A percentile compares a stretch with the other conserved stretches of the same genome.
phyloP scores from a whole-genome alignment of 1,140 invertebrate species.

The Adoxophyes honmai region DNA sequence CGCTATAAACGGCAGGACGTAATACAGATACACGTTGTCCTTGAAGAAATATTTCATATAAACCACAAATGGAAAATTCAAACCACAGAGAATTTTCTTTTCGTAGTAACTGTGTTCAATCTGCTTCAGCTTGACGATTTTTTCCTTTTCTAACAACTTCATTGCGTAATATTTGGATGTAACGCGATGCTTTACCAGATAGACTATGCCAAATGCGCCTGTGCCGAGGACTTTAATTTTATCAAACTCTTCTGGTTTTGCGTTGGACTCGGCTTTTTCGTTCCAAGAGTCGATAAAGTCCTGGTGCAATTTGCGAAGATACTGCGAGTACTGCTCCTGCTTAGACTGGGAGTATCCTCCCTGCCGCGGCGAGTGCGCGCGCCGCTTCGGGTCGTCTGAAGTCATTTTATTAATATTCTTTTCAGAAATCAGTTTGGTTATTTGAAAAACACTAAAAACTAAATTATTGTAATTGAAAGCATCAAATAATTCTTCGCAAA shows the following conservation, averaged over 20 bases:
- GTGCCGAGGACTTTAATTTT: conserved; percentile 83
- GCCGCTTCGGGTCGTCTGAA: conserved; percentile 29
- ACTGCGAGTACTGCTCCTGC: conserved; percentile 56
- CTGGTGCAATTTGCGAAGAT: conserved; percentile 50
- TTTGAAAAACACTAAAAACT: too few relatives aligned
- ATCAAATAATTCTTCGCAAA: too few relatives aligned
- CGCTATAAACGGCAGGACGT: conserved; percentile 87
- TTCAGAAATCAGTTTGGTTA: too few relatives aligned
- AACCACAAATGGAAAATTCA: conserved; percentile 91
- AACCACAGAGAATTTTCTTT: conserved; percentile 88
- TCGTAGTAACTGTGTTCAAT: conserved; percentile 91
- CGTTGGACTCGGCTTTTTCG: conserved; percentile 40
- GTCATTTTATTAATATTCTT: too few relatives aligned
- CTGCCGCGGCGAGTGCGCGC: conserved; percentile 19
- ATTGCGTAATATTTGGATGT: conserved; percentile 87
- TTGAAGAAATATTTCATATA: conserved; percentile 90
- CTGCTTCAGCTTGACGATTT: conserved; percentile 91
- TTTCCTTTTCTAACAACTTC: conserved; percentile 94
- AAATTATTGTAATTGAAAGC: too few relatives aligned
- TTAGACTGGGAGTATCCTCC: conserved; percentile 45
- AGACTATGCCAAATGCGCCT: conserved; percentile 93
- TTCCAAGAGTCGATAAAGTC: conserved; percentile 60
- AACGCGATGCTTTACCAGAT: conserved; percentile 85
- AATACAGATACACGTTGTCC: conserved; percentile 90
- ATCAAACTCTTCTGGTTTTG: conserved; percentile 56